Conservation (phyloP, 2,888 invertebrate species). For the Kuschelorhynchus macadamiae region DNA sequence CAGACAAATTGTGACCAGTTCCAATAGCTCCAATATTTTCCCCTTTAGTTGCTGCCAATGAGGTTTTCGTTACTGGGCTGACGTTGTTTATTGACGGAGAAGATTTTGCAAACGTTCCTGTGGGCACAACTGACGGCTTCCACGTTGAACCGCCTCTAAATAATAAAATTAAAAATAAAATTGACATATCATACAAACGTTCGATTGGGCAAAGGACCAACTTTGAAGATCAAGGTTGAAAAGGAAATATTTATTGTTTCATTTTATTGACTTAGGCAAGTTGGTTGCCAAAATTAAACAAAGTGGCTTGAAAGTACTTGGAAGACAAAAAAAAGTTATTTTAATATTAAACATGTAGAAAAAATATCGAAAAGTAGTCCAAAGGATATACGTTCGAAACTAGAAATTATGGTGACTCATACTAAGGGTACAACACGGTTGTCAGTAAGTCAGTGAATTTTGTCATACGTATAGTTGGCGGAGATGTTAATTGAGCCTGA, state of each 20-base stretch:
- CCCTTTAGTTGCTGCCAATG: conserved; percentile 81
- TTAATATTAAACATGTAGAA: too few relatives aligned
- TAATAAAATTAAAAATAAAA: conserved; percentile 50
- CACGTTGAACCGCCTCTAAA: conserved; percentile 89
- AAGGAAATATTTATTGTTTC: background rate
- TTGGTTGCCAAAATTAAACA: background rate
- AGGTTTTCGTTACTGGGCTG: conserved; percentile 87
- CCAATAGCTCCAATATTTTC: conserved; percentile 77
- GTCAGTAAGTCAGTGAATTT: too few relatives aligned
- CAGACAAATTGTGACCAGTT: conserved; percentile 88
- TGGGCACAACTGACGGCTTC: conserved; percentile 91
- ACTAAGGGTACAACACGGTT: too few relatives aligned
- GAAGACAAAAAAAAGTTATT: background rate
- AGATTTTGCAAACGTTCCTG: conserved; percentile 77
- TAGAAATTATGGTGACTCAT: too few relatives aligned
- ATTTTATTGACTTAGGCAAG: background rate
- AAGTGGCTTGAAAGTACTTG: background rate
- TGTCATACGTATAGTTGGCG: too few relatives aligned
- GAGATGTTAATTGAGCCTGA: too few relatives aligned
- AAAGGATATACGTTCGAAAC: too few relatives aligned
- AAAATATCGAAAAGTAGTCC: too few relatives aligned
- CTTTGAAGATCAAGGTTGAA: conserved; percentile 8
- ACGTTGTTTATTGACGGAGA: conserved; percentile 73
- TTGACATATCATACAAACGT: conserved; percentile 1
- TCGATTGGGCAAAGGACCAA: too few relatives aligned